Base-by-base conservation (phyloP, 2,113 vertebrate genomes). In the Fregetta grallaria region DNA sequence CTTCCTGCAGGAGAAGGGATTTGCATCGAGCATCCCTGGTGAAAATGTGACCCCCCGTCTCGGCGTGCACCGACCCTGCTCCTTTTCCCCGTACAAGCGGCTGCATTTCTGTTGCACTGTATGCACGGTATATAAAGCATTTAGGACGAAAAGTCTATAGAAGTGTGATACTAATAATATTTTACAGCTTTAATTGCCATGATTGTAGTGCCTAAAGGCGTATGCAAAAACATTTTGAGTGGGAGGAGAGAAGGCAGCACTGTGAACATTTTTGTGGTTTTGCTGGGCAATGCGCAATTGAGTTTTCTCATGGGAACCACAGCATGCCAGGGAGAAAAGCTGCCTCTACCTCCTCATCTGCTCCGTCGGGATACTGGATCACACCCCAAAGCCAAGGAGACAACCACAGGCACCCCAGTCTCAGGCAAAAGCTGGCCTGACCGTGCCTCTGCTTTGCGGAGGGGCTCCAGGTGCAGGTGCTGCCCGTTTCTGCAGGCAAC, bases 231-330 rank as follows among this genome's bases (percentile, higher is more conserved):
- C 91, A 81, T 38, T 79, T 49, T 82, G 96, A 88, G 96, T 93
- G 93, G 97, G 97, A 75, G 95, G 94, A 90, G 93, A 92, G 95
- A 67, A 96, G 95, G 89, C 94, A 85, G 92, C 2, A n/a, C 94
- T 89, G 91, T 76, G 94, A 96, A 88, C 95, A 95, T 96, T 96
- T 88, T 94, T 97, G 95, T 95, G 95, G 97, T 86, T 97, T 97
- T 74, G 95, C 91, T 49, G 97, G 97, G 95, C 96, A 97, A 86
- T 81, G 90, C 1, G 90, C 93, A 95, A 56, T 78, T 36, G 81
- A 91, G 86, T 95, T 96, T 97, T 97, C 97, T 97, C 97, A 96
- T 97, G 97, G 96, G 97, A 97, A 97, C 95, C 50, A 45, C 84
- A 11, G 45, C 53, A 8, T 52, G 90, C 82, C 90, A 68, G 81